Percentiles rank a stretch among this genome's conserved stretches.
phyloP scores from a whole-genome alignment of 2,113 vertebrate species.

The Corydoras sp. region DNA sequence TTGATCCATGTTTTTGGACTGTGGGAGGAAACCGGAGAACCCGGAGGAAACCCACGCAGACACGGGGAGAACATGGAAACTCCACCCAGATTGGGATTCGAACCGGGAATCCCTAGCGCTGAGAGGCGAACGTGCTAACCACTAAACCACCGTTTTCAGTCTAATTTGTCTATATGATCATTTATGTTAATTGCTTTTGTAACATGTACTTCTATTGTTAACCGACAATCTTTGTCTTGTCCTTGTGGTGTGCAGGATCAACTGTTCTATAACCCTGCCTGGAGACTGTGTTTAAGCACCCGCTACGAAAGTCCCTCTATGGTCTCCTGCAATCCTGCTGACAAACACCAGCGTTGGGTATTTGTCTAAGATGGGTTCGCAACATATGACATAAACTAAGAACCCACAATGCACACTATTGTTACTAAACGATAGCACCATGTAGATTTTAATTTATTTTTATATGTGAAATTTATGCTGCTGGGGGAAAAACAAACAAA shows the following conservation, averaged over 20 bases:
- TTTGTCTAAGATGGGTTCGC: constrained; percentile 52
- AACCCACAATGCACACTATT: constrained; percentile 15
- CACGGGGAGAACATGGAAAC: too few relatives aligned
- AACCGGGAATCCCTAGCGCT: too few relatives aligned
- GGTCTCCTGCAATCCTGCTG: constrained; percentile 74
- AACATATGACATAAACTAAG: constrained; percentile 6
- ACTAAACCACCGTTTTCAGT: too few relatives aligned
- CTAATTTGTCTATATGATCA: background rate
- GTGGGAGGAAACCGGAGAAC: too few relatives aligned
- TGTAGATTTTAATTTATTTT: constrained; percentile 66
- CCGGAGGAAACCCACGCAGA: too few relatives aligned
- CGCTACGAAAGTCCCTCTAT: constrained; percentile 75
- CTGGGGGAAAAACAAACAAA: constrained; percentile 46
- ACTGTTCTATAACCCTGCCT: constrained; percentile 72
- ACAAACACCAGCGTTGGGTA: constrained; percentile 84
- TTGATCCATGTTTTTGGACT: too few relatives aligned
- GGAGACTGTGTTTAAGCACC: constrained; percentile 81
- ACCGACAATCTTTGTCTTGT: constrained; percentile 26
- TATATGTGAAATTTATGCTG: constrained; percentile 55
- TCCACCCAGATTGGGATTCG: too few relatives aligned
- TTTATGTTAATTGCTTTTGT: background rate
- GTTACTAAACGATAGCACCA: constrained; percentile 28
- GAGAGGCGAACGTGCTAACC: too few relatives aligned
- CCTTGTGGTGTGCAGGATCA: constrained; percentile 69
- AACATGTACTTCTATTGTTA: constrained; percentile 16